These are phyloP conservation scores for Bradypodion pumilum DNA, from an alignment of 2,797 vertebrate genomes.

Conservation along the genomic window DNA sequence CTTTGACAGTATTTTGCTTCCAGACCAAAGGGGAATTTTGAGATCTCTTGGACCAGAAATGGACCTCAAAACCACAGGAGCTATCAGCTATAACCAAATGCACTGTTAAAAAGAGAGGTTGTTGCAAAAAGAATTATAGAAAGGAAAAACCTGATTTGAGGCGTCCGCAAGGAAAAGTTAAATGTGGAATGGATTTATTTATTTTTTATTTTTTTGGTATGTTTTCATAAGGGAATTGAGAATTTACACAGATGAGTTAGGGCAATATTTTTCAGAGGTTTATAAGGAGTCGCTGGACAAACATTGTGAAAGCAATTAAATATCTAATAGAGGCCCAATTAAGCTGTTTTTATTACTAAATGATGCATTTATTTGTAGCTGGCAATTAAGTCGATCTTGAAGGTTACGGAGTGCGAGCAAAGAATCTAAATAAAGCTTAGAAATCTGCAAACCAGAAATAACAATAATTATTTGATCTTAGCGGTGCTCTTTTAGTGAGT, in stretches of 20 bases:
- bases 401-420: slow-evolving; percentile 39
- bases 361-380: slow-evolving; percentile 50
- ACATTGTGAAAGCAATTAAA: slow-evolving; percentile 52
- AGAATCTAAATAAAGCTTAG: slow-evolving; percentile 41
- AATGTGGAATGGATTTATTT: slow-evolving; percentile 36
- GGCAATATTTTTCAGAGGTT: slow-evolving; percentile 47
- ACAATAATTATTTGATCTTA: slow-evolving; percentile 28
- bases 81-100: neutral
- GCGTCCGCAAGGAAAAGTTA: slow-evolving; percentile 32
- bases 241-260: slow-evolving; percentile 55
- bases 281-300: slow-evolving; percentile 40
- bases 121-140: slow-evolving; percentile 18
- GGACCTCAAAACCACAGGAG: neutral
- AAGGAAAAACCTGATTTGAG: slow-evolving; percentile 17
- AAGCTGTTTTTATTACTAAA: slow-evolving; percentile 51
- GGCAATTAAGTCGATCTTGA: slow-evolving; percentile 48
- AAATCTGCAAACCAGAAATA: slow-evolving; percentile 10
- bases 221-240: slow-evolving; percentile 48
- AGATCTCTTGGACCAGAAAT: neutral
- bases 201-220: too few species aligned
- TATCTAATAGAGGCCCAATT: slow-evolving; percentile 46
- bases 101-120: slow-evolving; percentile 11
- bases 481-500: neutral
- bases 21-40: neutral
- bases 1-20: slow-evolving; percentile 1